Conservation (phyloP, 2,797 vertebrate species). For the Xenopus petersii region DNA sequence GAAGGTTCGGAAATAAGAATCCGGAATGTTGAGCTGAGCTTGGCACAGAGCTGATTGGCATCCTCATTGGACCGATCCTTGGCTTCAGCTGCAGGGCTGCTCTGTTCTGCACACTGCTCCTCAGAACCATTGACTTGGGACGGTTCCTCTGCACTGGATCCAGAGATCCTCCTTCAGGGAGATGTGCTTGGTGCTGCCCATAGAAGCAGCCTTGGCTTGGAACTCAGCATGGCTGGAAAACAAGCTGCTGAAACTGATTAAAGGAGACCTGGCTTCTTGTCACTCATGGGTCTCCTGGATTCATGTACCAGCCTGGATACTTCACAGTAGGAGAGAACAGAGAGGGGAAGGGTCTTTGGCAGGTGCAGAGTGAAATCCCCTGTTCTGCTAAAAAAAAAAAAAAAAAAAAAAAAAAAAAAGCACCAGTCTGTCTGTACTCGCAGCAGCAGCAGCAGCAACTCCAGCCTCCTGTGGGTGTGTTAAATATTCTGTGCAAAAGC, state of each 20-base stretch:
- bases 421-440: conserved; percentile 57
- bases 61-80: conserved; percentile 56
- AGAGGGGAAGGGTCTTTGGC: conserved; percentile 55
- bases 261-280: conserved; percentile 18
- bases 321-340: background rate
- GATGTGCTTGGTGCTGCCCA: no score
- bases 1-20: conserved; percentile 14
- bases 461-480: conserved; percentile 76
- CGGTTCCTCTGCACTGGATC: conserved; percentile 47
- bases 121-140: conserved; percentile 50
- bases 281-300: conserved; percentile 18
- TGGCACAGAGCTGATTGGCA: conserved; percentile 58
- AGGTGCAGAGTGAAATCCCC: conserved; percentile 68
- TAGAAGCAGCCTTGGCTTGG: no score
- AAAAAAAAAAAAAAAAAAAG: conserved; percentile 25
- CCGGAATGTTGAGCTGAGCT: conserved; percentile 57
- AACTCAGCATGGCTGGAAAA: conserved; percentile 56
- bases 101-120: conserved; percentile 41
- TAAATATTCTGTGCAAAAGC: conserved; percentile 82
- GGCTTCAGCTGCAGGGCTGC: conserved; percentile 53
- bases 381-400: conserved; percentile 46
- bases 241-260: conserved; percentile 56
- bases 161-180: conserved; percentile 55
- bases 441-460: conserved; percentile 50
- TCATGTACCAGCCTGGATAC: conserved; percentile 9